Conservation (phyloP, 2,113 vertebrate species). For the Cyanoderma ruficeps region DNA sequence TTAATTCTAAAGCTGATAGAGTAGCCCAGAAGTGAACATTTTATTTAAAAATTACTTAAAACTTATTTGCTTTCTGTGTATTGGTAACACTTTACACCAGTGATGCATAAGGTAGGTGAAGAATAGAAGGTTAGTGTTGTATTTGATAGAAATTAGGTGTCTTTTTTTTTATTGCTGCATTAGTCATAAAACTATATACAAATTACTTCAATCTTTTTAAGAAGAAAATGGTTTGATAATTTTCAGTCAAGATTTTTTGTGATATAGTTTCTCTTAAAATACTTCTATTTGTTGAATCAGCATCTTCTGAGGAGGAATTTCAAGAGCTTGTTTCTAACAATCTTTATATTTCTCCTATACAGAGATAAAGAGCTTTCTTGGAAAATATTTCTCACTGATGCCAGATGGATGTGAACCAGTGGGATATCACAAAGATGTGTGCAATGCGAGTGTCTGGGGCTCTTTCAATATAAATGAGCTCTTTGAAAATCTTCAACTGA, state of each 20-base stretch:
- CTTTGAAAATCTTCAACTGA: neutral
- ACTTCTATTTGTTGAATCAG: neutral
- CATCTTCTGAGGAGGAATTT: neutral
- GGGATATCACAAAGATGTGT: neutral
- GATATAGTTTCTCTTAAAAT: neutral
- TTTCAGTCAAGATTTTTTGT: neutral
- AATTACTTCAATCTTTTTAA: neutral
- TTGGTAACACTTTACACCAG: neutral
- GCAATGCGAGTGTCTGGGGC: neutral
- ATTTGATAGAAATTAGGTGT: neutral
- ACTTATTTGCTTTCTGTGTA: neutral
- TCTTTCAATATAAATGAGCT: neutral
- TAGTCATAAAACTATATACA: neutral
- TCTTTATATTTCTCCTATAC: neutral
- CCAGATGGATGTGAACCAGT: accelerated
- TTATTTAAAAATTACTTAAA: neutral
- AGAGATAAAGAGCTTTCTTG: neutral
- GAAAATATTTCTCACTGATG: neutral
- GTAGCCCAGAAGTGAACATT: neutral
- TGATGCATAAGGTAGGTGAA: neutral
- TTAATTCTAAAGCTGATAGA: neutral
- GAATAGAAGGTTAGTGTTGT: neutral
- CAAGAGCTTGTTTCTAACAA: neutral
- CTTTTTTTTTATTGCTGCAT: neutral
- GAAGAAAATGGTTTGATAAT: neutral